Evolutionary conservation across 2,113 vertebrate genomes (phyloP), one percentile per base, ranked within the genome.

Genomic region (Loxodonta africana): DNA sequence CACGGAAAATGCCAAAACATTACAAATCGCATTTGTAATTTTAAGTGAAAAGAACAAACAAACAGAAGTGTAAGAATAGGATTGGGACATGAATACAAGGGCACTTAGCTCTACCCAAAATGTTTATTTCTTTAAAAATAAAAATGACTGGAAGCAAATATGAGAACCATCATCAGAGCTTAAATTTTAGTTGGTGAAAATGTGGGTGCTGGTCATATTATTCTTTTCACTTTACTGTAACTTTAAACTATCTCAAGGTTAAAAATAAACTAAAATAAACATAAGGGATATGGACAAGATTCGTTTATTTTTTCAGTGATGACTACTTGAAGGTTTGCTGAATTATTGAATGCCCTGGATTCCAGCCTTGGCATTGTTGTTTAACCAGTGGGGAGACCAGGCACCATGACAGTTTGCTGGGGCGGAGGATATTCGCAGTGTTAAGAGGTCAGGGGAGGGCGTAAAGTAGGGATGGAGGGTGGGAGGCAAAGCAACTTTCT

Each of bases 201-300:
- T 73, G 63, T 26, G 20, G 57, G 10, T 65, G 9, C 17, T 83
- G 20, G 20, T 82, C 74, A n/a, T 33, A 33, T 82, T 57, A 37
- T 48, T 83, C 89, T 48, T 84, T 57, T 25, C 21, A 67, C 20
- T 85, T 91, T 92, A 53, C 67, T 91, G 51, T 81, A 89, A 85
- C 48, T 91, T 83, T 78, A 78, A 95, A 93, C 92, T 57, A 77
- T 12, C 81, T 77, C 17, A 60, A 60, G 57, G 83, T 78, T 78
- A 46, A 84, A 78, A 92, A 57, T 65, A 90, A 89, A 57, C 53
- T 17, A 57, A 57, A 87, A 73, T 82, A 71, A 93, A 67, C 10
- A 20, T 10, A 65, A 88, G 46, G 51, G 88, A 78, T 57, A 96
- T 23, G 0, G 26, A 46, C 25, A 57, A 63, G 82, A 77, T 53